phyloP scores from a whole-genome alignment of 1,140 invertebrate species.

The Nephotettix cincticeps region DNA sequence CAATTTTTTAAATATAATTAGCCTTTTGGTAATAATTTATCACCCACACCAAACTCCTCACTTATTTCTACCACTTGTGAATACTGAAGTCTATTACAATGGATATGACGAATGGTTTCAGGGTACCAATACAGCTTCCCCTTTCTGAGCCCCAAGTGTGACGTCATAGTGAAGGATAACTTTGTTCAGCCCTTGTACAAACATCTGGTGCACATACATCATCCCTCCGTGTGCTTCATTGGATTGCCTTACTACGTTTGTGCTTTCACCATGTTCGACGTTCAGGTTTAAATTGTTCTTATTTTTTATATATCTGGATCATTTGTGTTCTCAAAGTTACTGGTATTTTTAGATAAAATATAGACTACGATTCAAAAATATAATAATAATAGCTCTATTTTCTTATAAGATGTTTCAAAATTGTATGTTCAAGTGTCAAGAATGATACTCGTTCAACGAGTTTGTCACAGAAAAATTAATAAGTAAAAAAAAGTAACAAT shows the following conservation, averaged over 20 bases:
- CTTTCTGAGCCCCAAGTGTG: conserved; percentile 68
- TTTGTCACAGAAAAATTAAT: not conserved
- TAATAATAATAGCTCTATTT: not conserved
- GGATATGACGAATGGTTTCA: too few species aligned
- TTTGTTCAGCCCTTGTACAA: conserved; percentile 83
- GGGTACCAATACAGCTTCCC: conserved; percentile 81
- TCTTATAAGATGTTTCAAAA: not conserved
- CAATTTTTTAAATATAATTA: too few species aligned
- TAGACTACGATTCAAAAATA: not conserved
- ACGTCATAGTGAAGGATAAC: conserved; percentile 70
- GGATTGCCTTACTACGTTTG: conserved; percentile 80
- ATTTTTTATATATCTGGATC: not conserved
- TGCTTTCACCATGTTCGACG: conserved; percentile 83
- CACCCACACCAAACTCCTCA: too few species aligned
- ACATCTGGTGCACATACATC: conserved; percentile 75
- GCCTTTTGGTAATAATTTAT: too few species aligned
- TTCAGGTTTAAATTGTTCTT: conserved; percentile 66
- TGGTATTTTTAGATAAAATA: not conserved
- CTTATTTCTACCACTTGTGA: too few species aligned
- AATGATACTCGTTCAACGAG: not conserved
- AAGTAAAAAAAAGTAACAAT: too few species aligned
- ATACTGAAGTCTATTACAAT: too few species aligned
- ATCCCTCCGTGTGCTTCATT: conserved; percentile 75
- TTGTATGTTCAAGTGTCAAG: not conserved
- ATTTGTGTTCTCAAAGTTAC: not conserved